Evolutionary conservation across 2,888 invertebrate species (phyloP), one percentile per base, ranked within the genome.

Genomic region (Cephus pulcher): DNA sequence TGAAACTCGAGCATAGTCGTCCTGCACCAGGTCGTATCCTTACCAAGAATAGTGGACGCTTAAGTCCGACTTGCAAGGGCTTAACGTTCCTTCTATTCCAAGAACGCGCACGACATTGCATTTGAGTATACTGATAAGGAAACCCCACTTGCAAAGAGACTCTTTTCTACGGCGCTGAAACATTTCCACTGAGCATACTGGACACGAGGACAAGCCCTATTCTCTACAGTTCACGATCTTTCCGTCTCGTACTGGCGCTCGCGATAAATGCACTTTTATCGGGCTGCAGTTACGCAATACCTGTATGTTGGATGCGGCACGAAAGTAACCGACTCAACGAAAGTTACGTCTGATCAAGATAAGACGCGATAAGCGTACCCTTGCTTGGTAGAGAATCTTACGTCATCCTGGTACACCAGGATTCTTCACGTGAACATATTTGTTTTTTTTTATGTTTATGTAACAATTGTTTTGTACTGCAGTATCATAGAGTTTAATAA

Each of bases 321-420:
- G 56, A 56, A 56, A 56, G 23, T 56, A 56, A 56, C 56, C 23
- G 23, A 34, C 71, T 71, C 70, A 11, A 82, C 77, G 82, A 83
- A 84, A 86, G 83, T 87, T 87, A 87, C 85, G 85, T 85, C 84
- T 82, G 83, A 79, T 80, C 79, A 77, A 81, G 87, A 88, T 88
- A 87, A 85, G 84, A 79, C 84, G 84, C 83, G 85, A 85, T 85
- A 81, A 85, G 83, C 84, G 83, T 56, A 56, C 9, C 9, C 23
- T 9, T 56, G 23, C 9, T 23, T 23, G 56, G 23, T 56, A 6
- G 56, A 56, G 1, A 23, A 56, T 56, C 23, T 6, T 56, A 56
- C 23, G 56, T 23, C 23, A 23, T 23, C 23, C 9, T 9, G 9
- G 0, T 2, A 56, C 9, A 56, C 23, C 9, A 56, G 9, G 23